Evolutionary conservation across 1,140 invertebrate species (phyloP).

Genomic region (Pseudomyrmex gracilis): DNA sequence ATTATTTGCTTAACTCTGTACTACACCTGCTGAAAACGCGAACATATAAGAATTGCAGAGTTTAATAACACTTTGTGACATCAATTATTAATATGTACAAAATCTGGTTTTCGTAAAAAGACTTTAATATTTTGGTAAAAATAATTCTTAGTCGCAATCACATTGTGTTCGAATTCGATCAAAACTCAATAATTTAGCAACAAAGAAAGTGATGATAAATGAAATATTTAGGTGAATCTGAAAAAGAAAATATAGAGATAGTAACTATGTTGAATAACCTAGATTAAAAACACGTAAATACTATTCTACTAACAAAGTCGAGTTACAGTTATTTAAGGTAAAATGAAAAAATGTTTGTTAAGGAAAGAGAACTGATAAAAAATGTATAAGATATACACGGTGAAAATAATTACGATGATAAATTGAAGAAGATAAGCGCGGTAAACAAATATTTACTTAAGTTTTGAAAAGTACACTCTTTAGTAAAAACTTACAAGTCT

Average conservation of each 20-base stretch:
- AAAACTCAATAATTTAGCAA: neutral
- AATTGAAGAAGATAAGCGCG: neutral
- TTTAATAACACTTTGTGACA: neutral
- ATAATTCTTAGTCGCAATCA: neutral
- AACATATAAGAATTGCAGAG: neutral
- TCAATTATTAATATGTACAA: neutral
- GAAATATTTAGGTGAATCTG: no score
- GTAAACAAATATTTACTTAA: neutral
- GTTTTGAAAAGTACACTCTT: neutral
- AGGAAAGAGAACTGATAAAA: no score
- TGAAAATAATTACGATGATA: slow-evolving; percentile 7
- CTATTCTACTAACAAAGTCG: no score
- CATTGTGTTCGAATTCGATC: neutral
- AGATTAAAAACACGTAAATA: no score
- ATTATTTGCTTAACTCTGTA: slow-evolving; percentile 19
- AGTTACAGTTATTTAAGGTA: no score
- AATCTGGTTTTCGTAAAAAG: neutral
- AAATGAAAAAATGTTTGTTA: no score
- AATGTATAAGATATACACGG: neutral
- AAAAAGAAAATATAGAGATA: no score
- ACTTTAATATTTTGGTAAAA: neutral
- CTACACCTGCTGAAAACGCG: neutral
- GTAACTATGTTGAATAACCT: no score
- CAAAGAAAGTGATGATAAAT: neutral
- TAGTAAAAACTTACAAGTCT: neutral